These are phyloP conservation scores for Drosophila aff. DNA, from an alignment of 1,140 invertebrate species.

Conservation along the genomic window DNA sequence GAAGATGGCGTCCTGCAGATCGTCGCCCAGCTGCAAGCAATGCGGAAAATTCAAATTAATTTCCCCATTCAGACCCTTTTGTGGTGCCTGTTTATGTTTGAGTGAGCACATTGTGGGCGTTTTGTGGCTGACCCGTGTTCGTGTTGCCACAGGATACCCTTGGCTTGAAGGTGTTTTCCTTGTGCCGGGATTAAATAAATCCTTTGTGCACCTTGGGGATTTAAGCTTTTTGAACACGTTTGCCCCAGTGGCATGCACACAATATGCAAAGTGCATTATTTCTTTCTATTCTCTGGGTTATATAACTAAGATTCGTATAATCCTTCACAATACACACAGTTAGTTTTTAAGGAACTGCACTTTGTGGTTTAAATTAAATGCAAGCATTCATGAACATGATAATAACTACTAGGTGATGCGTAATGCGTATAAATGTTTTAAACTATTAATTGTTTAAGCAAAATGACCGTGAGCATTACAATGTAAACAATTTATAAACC, in stretches of 20 bases:
- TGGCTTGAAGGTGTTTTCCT: not conserved
- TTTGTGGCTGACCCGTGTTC: conserved; percentile 9
- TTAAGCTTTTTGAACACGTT: not conserved
- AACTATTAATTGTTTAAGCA: too few relatives aligned
- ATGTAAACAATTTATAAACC: not conserved
- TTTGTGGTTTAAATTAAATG: not conserved
- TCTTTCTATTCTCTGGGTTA: not conserved
- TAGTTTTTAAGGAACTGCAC: not conserved
- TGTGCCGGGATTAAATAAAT: conserved; percentile 6
- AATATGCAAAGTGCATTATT: not conserved
- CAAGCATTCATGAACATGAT: not conserved
- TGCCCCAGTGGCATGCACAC: not conserved
- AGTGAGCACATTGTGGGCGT: conserved; percentile 20
- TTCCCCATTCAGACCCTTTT: conserved; percentile 38
- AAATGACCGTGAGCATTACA: too few relatives aligned
- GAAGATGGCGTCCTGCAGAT: conserved; percentile 89
- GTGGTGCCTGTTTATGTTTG: conserved; percentile 34
- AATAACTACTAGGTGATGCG: too few relatives aligned
- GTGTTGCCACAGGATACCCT: not conserved
- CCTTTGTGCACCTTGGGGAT: not conserved
- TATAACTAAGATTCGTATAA: not conserved
- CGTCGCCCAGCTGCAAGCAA: conserved; percentile 86
- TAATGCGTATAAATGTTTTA: too few relatives aligned
- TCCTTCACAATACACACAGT: not conserved
- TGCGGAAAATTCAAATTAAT: conserved; percentile 66